A percentile compares a stretch with the other conserved stretches of the same genome.
Evolutionary conservation across 2,888 invertebrate genomes (phyloP).

Genomic region (Drosophila siamana): DNA sequence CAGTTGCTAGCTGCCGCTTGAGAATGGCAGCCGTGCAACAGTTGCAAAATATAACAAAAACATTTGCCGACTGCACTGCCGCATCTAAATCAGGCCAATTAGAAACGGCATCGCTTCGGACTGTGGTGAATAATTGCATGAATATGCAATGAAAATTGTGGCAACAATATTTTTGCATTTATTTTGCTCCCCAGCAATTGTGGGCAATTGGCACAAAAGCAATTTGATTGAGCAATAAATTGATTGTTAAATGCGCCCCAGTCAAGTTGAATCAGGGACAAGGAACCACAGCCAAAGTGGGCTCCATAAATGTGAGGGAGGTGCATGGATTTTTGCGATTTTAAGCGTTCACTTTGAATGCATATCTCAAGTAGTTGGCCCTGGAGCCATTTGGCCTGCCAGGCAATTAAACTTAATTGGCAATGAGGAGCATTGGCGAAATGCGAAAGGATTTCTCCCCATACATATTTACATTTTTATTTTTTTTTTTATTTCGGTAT

Average conservation of each 20-base stretch:
- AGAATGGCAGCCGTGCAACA: slow-evolving; percentile 32
- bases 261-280: background rate
- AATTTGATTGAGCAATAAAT: slow-evolving; percentile 78
- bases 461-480: slow-evolving; percentile 7
- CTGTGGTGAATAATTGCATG: slow-evolving; percentile 61
- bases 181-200: slow-evolving; percentile 2
- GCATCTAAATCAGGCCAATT: slow-evolving; percentile 69
- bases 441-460: slow-evolving; percentile 31
- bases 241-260: slow-evolving; percentile 77
- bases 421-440: slow-evolving; percentile 64
- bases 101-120: slow-evolving; percentile 43
- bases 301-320: too few relatives aligned
- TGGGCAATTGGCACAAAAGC: slow-evolving; percentile 42
- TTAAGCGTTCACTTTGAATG: slow-evolving; percentile 64
- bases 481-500: slow-evolving; percentile 2
- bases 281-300: background rate
- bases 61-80: background rate
- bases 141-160: slow-evolving; percentile 67
- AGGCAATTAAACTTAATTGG: slow-evolving; percentile 78
- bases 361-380: slow-evolving; percentile 69
- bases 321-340: slow-evolving; percentile 37
- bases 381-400: slow-evolving; percentile 48
- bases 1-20: slow-evolving; percentile 21
- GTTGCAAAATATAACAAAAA: slow-evolving; percentile 28
- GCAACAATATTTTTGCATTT: slow-evolving; percentile 44